Percentiles rank a stretch among this genome's conserved stretches.
Conservation (phyloP, 1,140 invertebrate genomes). For the Hydropsyche tenuis region DNA sequence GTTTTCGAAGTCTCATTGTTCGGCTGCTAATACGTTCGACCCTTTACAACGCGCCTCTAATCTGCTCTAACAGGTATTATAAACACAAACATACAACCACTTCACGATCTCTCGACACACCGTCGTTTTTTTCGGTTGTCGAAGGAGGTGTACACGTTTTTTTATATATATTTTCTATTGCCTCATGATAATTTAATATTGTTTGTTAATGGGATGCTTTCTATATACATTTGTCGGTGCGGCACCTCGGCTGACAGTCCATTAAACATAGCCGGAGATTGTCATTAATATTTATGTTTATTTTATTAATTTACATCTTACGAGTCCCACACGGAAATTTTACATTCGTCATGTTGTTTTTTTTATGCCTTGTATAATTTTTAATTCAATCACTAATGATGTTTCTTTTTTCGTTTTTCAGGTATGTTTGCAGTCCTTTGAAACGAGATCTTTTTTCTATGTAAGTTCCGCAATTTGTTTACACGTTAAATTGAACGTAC, state of each 20-base stretch:
- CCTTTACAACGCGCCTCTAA: neutral
- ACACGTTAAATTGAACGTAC: neutral
- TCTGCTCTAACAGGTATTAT: constrained; percentile 25
- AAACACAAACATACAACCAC: constrained; percentile 20
- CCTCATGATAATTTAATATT: constrained; percentile 40
- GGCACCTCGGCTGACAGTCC: constrained; percentile 25
- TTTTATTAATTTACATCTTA: constrained; percentile 21
- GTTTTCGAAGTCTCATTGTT: no score
- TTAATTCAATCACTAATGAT: neutral
- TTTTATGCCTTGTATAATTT: neutral
- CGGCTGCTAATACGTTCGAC: no score
- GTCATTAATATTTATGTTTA: constrained; percentile 30
- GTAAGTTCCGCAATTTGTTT: neutral
- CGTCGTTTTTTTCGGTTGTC: neutral
- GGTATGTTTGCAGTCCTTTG: constrained; percentile 2
- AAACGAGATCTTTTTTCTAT: constrained; percentile 7
- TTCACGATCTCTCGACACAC: constrained; percentile 23
- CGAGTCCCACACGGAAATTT: constrained; percentile 6
- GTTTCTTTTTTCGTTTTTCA: constrained; percentile 5
- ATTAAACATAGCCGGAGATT: constrained; percentile 20
- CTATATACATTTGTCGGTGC: constrained; percentile 36
- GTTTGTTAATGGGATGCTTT: constrained; percentile 40
- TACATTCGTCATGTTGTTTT: constrained; percentile 6
- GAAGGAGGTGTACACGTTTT: neutral
- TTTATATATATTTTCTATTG: constrained; percentile 28